A percentile compares a stretch with the other conserved stretches of the same genome.
Evolutionary conservation across 1,140 invertebrate genomes (phyloP).

Genomic region (Drosophila kanapiae): DNA sequence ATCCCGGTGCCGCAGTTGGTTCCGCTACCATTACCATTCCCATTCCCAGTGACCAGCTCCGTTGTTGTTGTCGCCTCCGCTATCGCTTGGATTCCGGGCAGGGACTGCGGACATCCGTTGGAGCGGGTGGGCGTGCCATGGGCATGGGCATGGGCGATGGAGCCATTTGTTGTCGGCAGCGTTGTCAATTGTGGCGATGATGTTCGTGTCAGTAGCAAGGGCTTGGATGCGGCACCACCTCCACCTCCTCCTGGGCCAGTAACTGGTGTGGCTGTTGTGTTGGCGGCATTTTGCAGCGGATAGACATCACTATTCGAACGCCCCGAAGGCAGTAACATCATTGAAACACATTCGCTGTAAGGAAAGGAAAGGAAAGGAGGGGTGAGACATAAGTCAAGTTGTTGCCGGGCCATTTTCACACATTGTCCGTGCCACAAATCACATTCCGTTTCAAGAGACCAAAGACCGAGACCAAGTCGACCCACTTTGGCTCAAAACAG

Average conservation of each 20-base stretch:
- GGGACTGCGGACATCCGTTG: constrained; percentile 63
- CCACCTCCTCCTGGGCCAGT: constrained; percentile 2
- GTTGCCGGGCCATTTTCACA: constrained; percentile 59
- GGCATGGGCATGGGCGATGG: constrained; percentile 31
- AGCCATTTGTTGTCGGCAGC: constrained; percentile 70
- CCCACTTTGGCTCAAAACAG: constrained; percentile 73
- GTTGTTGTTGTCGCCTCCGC: constrained; percentile 27
- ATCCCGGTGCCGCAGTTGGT: constrained; percentile 30
- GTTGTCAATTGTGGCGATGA: constrained; percentile 78
- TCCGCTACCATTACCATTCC: constrained; percentile 13
- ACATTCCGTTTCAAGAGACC: constrained; percentile 58
- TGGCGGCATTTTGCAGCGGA: constrained; percentile 76
- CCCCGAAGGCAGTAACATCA: constrained; percentile 85
- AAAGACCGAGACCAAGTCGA: constrained; percentile 41
- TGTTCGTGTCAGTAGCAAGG: constrained; percentile 79
- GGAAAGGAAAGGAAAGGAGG: constrained; percentile 17
- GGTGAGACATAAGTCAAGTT: constrained; percentile 40
- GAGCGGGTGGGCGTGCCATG: constrained; percentile 41
- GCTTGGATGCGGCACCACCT: constrained; percentile 46
- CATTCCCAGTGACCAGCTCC: constrained; percentile 23
- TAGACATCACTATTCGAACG: constrained; percentile 84
- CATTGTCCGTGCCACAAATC: constrained; percentile 63
- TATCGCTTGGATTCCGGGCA: constrained; percentile 63
- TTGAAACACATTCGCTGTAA: constrained; percentile 82
- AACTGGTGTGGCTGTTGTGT: constrained; percentile 28